These are phyloP conservation scores for Diabrotica undecimpunctata DNA, from an alignment of 1,140 invertebrate genomes.

Conservation along the genomic window DNA sequence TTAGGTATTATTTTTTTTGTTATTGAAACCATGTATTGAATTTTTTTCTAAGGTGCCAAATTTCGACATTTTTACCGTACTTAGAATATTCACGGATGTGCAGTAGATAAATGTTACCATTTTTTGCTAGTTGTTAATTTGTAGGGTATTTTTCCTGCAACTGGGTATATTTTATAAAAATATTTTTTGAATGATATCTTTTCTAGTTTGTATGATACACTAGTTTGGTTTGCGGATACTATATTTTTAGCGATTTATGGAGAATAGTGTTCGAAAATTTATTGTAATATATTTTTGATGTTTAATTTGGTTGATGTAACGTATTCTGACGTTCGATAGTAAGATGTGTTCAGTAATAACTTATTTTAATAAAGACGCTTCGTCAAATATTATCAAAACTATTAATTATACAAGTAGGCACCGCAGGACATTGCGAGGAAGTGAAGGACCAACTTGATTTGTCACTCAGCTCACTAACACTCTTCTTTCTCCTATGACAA, in stretches of 20 bases:
- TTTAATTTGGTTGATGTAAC: neutral
- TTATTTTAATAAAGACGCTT: too few species aligned
- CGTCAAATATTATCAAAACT: too few species aligned
- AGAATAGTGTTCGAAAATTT: conserved; percentile 1
- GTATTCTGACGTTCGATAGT: neutral
- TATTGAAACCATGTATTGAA: neutral
- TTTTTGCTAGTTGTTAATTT: conserved; percentile 22
- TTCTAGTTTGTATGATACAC: neutral
- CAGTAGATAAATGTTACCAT: conserved; percentile 21
- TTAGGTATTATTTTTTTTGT: conserved; percentile 17
- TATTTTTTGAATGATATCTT: neutral
- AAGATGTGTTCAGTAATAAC: neutral
- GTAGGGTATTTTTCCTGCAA: conserved; percentile 23
- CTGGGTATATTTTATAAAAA: neutral
- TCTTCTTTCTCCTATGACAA: too few species aligned
- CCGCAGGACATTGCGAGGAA: too few species aligned
- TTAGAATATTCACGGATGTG: conserved; percentile 11
- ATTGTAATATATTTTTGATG: conserved; percentile 1
- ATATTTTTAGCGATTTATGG: neutral
- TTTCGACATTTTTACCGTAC: conserved; percentile 17
- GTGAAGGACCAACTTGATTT: too few species aligned
- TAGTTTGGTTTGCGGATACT: neutral
- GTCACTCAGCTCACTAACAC: too few species aligned
- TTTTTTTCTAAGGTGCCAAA: neutral
- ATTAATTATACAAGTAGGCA: too few species aligned